A percentile compares a stretch with the other conserved stretches of the same genome.
These are phyloP conservation scores for Nymphalis io DNA, from an alignment of 1,140 invertebrate species.

Conservation along the genomic window DNA sequence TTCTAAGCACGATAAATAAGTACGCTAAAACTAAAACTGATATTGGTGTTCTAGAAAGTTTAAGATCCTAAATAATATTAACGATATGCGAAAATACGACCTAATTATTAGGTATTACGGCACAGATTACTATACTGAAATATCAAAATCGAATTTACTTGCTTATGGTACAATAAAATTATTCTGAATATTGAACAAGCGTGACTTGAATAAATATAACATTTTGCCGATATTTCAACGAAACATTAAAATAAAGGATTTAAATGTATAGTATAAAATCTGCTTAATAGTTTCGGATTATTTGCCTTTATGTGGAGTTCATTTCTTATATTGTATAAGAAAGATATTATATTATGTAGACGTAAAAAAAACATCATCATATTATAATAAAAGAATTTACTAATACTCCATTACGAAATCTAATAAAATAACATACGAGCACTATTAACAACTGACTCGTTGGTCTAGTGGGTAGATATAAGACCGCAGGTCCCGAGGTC, in stretches of 20 bases:
- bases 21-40: not conserved
- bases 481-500: too few species aligned
- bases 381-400: too few species aligned
- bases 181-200: conserved; percentile 36
- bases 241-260: not conserved
- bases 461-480: too few species aligned
- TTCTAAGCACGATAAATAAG: conserved; percentile 29
- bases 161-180: conserved; percentile 30
- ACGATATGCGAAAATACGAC: not conserved
- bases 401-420: too few species aligned
- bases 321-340: too few species aligned
- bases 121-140: not conserved
- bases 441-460: too few species aligned
- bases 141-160: not conserved
- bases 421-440: too few species aligned
- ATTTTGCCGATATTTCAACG: conserved; percentile 31
- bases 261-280: not conserved
- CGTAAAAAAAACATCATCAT: too few species aligned
- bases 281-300: too few species aligned
- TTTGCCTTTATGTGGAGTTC: too few species aligned
- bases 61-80: not conserved
- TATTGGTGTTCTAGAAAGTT: not conserved
- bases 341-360: too few species aligned
- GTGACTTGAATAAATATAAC: conserved; percentile 38
- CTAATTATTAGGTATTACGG: not conserved